These are phyloP conservation scores for Ruditapes philippinarum DNA, from an alignment of 1,140 invertebrate species.

Conservation along the genomic window DNA sequence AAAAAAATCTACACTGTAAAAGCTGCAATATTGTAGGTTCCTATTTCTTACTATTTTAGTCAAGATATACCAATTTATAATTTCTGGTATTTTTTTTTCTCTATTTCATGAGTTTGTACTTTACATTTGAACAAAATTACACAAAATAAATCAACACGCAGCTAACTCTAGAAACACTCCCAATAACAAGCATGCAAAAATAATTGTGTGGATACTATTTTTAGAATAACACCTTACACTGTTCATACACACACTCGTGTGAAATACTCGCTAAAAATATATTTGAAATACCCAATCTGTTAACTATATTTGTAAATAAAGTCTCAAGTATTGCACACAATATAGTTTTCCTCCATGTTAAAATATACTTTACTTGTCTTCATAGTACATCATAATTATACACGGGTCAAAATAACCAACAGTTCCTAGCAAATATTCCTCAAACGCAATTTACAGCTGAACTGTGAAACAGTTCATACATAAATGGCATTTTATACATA, in stretches of 20 bases:
- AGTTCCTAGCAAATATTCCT: not conserved
- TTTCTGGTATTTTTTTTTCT: not conserved
- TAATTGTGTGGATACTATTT: not conserved
- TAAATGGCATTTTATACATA: not conserved
- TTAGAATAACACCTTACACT: not conserved
- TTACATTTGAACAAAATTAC: not conserved
- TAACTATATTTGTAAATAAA: not conserved
- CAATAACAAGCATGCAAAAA: not conserved
- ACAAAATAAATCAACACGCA: not conserved
- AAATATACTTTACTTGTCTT: not conserved
- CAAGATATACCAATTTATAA: too few species aligned
- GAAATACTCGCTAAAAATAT: not conserved
- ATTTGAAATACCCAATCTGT: conserved; percentile 17
- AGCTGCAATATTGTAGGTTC: too few species aligned
- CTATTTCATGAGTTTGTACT: not conserved
- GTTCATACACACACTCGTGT: too few species aligned
- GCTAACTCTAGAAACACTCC: not conserved
- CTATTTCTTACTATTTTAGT: too few species aligned
- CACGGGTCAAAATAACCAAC: not conserved
- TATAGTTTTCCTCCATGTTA: conserved; percentile 16
- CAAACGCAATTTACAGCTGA: not conserved
- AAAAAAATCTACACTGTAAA: too few species aligned
- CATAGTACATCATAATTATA: not conserved
- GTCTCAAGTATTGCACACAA: not conserved
- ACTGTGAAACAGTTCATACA: too few species aligned